These are phyloP conservation scores for Seriola quinqueradiata DNA, from an alignment of 2,113 vertebrate genomes.

Conservation along the genomic window DNA sequence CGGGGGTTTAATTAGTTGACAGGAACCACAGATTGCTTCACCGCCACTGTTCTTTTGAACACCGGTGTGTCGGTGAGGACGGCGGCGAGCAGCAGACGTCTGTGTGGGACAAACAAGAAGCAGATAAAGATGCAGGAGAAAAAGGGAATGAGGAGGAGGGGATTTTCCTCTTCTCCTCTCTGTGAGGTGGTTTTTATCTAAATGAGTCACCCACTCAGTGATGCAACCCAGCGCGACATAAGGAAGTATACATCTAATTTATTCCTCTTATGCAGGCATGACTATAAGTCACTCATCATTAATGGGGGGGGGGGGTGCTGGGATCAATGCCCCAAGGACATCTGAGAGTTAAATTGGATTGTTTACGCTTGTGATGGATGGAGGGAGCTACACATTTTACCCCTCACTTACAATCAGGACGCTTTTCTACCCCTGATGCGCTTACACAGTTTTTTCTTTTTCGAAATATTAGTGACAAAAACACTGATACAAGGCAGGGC, in stretches of 20 bases:
- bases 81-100: constrained; percentile 14
- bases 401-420: constrained; percentile 10
- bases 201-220: constrained; percentile 56
- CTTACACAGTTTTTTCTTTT: too few species aligned
- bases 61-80: neutral
- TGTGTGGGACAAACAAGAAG: constrained; percentile 28
- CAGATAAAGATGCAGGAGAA: constrained; percentile 22
- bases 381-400: neutral
- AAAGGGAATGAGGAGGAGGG: constrained; percentile 47
- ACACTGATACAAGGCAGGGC: neutral
- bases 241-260: constrained; percentile 53
- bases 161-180: constrained; percentile 43
- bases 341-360: constrained; percentile 60
- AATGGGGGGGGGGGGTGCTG: too few species aligned
- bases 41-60: constrained; percentile 28
- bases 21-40: neutral
- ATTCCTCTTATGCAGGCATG: constrained; percentile 32
- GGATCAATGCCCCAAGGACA: constrained; percentile 62
- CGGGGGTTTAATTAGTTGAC: constrained; percentile 50
- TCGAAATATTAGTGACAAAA: neutral
- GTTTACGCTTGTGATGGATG: constrained; percentile 57
- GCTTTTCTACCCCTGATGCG: neutral
- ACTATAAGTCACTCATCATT: constrained; percentile 64
- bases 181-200: neutral
- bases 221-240: constrained; percentile 38